Percentiles rank a stretch among this genome's conserved stretches.
Conservation (phyloP, 2,888 invertebrate genomes). For the Nycteola revayana region DNA sequence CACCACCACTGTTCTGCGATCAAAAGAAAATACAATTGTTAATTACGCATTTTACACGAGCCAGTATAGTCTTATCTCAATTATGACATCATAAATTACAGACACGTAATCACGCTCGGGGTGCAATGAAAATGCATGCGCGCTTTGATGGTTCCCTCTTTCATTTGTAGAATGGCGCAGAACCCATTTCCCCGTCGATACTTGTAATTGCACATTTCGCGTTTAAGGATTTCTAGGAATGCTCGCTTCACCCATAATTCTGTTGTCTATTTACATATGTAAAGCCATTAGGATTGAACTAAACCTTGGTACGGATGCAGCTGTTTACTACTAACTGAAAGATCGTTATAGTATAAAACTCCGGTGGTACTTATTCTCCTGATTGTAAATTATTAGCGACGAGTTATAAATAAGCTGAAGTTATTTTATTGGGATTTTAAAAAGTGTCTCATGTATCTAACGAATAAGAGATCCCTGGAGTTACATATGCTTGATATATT, state of each 20-base stretch:
- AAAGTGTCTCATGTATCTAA: too few relatives aligned
- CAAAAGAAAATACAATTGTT: conserved; percentile 61
- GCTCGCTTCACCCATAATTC: conserved; percentile 33
- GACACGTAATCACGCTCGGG: conserved; percentile 49
- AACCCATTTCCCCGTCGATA: conserved; percentile 44
- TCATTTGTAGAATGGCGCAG: conserved; percentile 31
- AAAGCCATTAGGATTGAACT: conserved; percentile 39
- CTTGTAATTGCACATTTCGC: conserved; percentile 50
- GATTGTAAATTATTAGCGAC: too few relatives aligned
- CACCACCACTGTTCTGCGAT: conserved; percentile 63
- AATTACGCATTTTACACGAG: conserved; percentile 61
- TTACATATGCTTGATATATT: too few relatives aligned
- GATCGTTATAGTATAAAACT: conserved; percentile 44
- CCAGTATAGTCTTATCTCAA: conserved; percentile 54
- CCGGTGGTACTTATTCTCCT: too few relatives aligned
- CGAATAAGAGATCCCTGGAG: too few relatives aligned
- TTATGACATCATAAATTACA: conserved; percentile 60
- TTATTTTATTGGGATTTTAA: too few relatives aligned
- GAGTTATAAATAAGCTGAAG: too few relatives aligned
- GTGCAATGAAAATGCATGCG: conserved; percentile 31
- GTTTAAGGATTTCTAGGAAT: conserved; percentile 44
- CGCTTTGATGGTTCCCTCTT: conserved; percentile 43
- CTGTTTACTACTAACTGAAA: conserved; percentile 42
- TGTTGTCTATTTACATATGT: conserved; percentile 43
- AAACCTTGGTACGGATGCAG: conserved; percentile 34